Conservation (phyloP, 2,888 invertebrate species). For the Callosobruchus maculatus region DNA sequence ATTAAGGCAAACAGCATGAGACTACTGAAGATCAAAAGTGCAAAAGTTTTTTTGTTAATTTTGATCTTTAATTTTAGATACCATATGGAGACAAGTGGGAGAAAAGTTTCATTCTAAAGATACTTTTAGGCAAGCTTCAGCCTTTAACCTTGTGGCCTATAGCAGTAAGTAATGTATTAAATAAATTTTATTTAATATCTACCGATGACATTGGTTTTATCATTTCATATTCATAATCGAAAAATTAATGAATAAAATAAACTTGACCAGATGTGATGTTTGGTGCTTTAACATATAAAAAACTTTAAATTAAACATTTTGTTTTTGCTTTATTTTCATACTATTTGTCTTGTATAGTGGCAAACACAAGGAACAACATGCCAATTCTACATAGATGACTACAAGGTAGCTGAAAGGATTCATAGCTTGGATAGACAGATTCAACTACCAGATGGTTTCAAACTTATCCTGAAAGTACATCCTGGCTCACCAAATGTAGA, state of each 20-base stretch:
- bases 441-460: slow-evolving; percentile 70
- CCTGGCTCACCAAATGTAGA: slow-evolving; percentile 60
- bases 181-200: no score
- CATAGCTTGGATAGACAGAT: slow-evolving; percentile 65
- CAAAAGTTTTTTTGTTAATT: not conserved
- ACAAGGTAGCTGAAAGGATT: slow-evolving; percentile 67
- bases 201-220: no score
- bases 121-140: slow-evolving; percentile 58
- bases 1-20: no score
- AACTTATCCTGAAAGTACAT: slow-evolving; percentile 61
- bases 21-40: no score
- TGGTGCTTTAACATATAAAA: no score
- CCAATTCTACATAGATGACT: slow-evolving; percentile 76
- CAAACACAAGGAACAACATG: slow-evolving; percentile 59
- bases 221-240: no score
- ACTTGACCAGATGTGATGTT: no score
- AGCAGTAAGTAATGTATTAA: slow-evolving; percentile 45
- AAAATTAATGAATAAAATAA: no score
- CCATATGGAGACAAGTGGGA: slow-evolving; percentile 73
- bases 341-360: slow-evolving; percentile 49
- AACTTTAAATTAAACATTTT: no score
- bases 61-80: slow-evolving; percentile 44
- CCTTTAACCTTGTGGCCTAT: slow-evolving; percentile 67
- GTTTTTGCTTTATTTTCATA: no score
- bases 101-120: slow-evolving; percentile 62